Evolutionary conservation across 2,113 vertebrate genomes (phyloP).

Genomic region (Pardalotus punctatus): DNA sequence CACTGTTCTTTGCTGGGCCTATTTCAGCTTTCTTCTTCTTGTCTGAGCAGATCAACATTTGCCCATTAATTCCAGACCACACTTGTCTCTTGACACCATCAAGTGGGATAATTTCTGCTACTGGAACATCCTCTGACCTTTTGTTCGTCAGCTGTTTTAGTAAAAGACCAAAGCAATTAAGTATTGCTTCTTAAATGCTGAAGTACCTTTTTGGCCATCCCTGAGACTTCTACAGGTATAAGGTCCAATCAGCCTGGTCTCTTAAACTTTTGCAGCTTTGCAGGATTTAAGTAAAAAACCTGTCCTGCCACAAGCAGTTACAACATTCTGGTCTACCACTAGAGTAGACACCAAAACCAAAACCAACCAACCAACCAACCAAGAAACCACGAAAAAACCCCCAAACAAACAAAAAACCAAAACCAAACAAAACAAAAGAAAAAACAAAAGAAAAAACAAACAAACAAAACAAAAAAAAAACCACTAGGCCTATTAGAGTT

Average conservation of each 20-base stretch:
- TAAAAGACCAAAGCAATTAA: background rate
- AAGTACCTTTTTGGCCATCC: background rate
- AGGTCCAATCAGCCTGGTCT: background rate
- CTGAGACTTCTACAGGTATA: background rate
- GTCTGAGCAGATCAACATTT: background rate
- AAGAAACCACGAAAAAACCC: too few relatives aligned
- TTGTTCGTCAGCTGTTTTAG: background rate
- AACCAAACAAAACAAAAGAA: too few relatives aligned
- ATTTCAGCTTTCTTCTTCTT: background rate
- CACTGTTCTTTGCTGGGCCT: background rate
- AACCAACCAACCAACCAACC: too few relatives aligned
- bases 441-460: too few relatives aligned
- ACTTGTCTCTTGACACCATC: background rate
- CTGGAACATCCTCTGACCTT: background rate
- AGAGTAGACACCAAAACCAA: background rate
- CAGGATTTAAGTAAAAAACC: background rate
- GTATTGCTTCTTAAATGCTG: background rate
- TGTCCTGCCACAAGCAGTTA: background rate
- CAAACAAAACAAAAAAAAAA: too few relatives aligned
- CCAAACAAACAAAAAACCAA: too few relatives aligned
- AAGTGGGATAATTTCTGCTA: background rate
- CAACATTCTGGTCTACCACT: background rate
- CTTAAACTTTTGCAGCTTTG: background rate
- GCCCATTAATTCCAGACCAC: background rate
- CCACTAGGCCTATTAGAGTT: background rate